Base-by-base conservation (phyloP, 2,113 vertebrate genomes). In the Mobula hypostoma region DNA sequence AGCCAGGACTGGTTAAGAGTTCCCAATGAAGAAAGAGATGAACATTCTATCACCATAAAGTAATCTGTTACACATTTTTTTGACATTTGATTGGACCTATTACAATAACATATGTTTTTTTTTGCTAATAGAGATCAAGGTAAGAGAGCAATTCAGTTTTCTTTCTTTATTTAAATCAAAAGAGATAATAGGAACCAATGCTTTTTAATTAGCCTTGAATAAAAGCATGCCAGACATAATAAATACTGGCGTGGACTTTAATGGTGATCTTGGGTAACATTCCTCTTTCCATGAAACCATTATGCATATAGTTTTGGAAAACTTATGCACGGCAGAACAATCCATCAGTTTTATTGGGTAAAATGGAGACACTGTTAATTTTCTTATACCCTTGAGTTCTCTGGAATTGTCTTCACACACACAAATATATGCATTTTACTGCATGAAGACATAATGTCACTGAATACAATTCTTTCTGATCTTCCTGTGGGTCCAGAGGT, bases 321-420 rank as follows among this genome's bases (percentile, higher is more conserved):
- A 5, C 77, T 36, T 11, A 36, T 14, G 11, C 77, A 79, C 15
- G n/a, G n/a, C 32, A 15, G n/a, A n/a, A 7, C 36, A 32, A 79
- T 79, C 77, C 77, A 79, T 79, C 77, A 79, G 77, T 79, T 79
- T 79, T 79, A 79, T 79, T 79, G n/a, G 11, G 32, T 32, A 79
- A 79, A 79, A 79, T 79, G 32, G 29, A 15, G 2, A 36, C 12
- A 9, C 77, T 79, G 36, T 79, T 15, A 36, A 9, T 79, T 79
- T 79, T 36, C 7, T 79, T 79, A 79, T 36, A 79, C 11, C 77
- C 77, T 79, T 79, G 77, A 36, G 77, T 32, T 79, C 32, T 36
- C n/a, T 79, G 32, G 12, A 79, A 32, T 79, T 79, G n/a, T 5
- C 72, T 74, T 74, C 77, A 79, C 77, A 79, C 27, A 36, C 77